Conservation (phyloP, 23 tunicate species). For the Oikopleura vanhoeffeni region DNA sequence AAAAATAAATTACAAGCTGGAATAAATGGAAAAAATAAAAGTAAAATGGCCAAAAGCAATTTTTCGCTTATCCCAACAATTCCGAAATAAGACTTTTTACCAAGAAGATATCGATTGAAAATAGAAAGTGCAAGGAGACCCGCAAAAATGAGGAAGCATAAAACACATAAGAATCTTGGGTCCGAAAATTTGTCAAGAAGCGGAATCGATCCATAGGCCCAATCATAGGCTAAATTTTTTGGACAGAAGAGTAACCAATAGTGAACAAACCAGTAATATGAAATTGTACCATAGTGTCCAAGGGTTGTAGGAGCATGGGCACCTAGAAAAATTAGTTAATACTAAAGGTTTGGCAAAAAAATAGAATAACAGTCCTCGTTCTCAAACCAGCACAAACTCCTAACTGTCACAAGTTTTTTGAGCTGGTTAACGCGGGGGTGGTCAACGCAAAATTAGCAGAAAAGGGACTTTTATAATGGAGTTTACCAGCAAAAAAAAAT, state of each 20-base stretch:
- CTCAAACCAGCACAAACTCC: too few relatives aligned
- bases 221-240: conserved; percentile 35
- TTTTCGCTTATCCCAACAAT: not conserved
- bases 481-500: too few relatives aligned
- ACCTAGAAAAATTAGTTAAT: too few relatives aligned
- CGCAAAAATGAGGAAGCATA: not conserved
- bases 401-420: too few relatives aligned
- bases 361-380: too few relatives aligned
- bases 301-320: not conserved
- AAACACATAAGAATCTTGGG: not conserved
- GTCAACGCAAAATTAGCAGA: too few relatives aligned
- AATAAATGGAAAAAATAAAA: conserved; percentile 45
- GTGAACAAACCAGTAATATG: conserved; percentile 20
- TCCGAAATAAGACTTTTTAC: not conserved
- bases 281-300: conserved; percentile 8
- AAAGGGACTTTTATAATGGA: too few relatives aligned
- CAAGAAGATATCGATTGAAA: not conserved
- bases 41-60: conserved; percentile 9
- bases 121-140: not conserved
- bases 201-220: conserved; percentile 54
- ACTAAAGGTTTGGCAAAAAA: too few relatives aligned
- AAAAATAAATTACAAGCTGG: conserved; percentile 78
- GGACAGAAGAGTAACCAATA: conserved; percentile 31
- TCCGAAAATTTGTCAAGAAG: not conserved
- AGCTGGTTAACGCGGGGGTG: too few relatives aligned